A percentile compares a stretch with the other conserved stretches of the same genome.
These are phyloP conservation scores for Mermis nigrescens DNA, from an alignment of 2,888 invertebrate genomes.

Conservation along the genomic window DNA sequence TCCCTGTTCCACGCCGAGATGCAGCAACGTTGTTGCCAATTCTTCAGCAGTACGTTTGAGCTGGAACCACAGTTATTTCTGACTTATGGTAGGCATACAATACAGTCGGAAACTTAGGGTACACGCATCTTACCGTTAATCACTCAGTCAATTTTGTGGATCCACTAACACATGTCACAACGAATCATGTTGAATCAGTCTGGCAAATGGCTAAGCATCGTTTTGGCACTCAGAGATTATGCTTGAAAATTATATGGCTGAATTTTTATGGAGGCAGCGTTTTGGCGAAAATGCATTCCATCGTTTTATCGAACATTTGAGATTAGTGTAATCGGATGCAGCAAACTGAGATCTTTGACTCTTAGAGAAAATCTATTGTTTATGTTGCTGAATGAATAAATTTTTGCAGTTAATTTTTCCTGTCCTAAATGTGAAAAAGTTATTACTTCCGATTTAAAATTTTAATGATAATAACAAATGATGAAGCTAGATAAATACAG, in stretches of 20 bases:
- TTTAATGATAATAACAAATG: too few relatives aligned
- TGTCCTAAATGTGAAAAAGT: too few relatives aligned
- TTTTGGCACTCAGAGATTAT: not conserved
- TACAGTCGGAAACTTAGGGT: slow-evolving; percentile 11
- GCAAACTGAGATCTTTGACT: not conserved
- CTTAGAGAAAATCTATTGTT: too few relatives aligned
- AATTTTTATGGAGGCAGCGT: not conserved
- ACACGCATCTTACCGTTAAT: slow-evolving; percentile 17
- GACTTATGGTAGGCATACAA: slow-evolving; percentile 3
- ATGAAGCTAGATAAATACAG: too few relatives aligned
- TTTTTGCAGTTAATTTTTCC: too few relatives aligned
- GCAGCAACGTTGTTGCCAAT: slow-evolving; percentile 13
- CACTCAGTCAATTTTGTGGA: slow-evolving; percentile 18
- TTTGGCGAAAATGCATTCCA: not conserved
- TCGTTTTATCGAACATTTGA: not conserved
- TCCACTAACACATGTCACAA: slow-evolving; percentile 14
- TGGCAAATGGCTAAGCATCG: not conserved
- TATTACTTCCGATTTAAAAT: too few relatives aligned
- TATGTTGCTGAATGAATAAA: too few relatives aligned
- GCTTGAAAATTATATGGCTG: not conserved
- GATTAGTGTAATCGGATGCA: not conserved
- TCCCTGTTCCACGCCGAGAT: slow-evolving; percentile 13
- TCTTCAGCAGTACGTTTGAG: slow-evolving; percentile 16
- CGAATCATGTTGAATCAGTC: slow-evolving; percentile 14
- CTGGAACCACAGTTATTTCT: slow-evolving; percentile 16